Evolutionary conservation across 1,140 invertebrate species (phyloP), one percentile per base, ranked within the genome.

Genomic region (Lysiphlebus fabarum): DNA sequence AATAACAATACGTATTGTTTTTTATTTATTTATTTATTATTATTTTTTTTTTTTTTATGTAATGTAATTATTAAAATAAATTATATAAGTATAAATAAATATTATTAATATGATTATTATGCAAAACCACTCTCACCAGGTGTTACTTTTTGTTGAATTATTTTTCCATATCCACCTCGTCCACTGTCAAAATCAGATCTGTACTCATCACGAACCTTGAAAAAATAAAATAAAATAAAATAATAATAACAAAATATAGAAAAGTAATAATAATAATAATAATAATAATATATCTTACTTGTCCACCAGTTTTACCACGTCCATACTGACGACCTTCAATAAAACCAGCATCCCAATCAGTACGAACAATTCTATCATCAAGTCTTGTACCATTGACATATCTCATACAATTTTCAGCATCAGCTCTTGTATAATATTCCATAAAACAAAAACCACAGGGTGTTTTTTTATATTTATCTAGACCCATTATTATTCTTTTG

Each of bases 371-470:
- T 72, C 98, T 85, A 70, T 99, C 97, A 82, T 99, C 98, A 12
- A 99, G 78, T 63, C 96, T 82, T 0, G 97, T 99, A 4, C 95
- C 95, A 83, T 99, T 99, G 7, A 99, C 85, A 77, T 95, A 99
- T 75, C 95, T 84, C 88, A 99, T 94, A 70, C 93, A 93, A 72
- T 91, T 87, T 78, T 98, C 95, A 14, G 94, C 90, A 82, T 99
- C 96, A 5, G 71, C 68, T 70, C 96, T 85, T 6, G 77, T 80
- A 75, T 99, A 98, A 82, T 96, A 99, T 82, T 99, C 98, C 0
- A 99, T 88, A 82, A 99, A 99, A 78, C 97, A 99, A 78, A 99
- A 99, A 8, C 98, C 98, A 83, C 98, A 99, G 0, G 98, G 98
- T 0, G 97, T 99, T 74, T 98, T 99, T 67, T 95, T 96, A 67